phyloP scores from a whole-genome alignment of 1,140 invertebrate genomes.

The Zaprionus camerounensis region DNA sequence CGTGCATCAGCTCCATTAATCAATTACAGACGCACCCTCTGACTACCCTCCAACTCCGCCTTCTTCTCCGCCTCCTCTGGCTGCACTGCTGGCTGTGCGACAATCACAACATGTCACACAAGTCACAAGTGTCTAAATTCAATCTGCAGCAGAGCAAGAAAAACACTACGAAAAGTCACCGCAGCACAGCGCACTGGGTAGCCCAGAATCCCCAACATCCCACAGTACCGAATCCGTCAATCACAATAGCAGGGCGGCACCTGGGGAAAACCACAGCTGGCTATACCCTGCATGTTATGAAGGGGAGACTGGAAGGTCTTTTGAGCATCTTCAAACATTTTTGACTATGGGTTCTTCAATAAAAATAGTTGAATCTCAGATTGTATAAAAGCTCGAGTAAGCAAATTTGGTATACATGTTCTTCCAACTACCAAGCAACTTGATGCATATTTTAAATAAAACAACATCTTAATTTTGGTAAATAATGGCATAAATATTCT shows the following conservation, averaged over 20 bases:
- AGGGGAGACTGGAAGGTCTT: neutral
- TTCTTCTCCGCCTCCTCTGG: constrained; percentile 14
- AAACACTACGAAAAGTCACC: constrained; percentile 8
- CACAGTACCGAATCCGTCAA: neutral
- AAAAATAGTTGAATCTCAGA: neutral
- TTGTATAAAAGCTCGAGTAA: neutral
- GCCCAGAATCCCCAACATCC: neutral
- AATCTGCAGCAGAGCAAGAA: constrained; percentile 30
- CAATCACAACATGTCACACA: constrained; percentile 54
- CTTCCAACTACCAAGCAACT: too few relatives aligned
- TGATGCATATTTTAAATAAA: too few relatives aligned
- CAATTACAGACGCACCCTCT: constrained; percentile 65
- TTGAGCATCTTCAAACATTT: too few relatives aligned
- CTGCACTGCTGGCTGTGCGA: constrained; percentile 35
- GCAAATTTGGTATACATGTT: too few relatives aligned
- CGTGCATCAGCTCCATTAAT: constrained; percentile 70
- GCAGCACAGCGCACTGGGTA: neutral
- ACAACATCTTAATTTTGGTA: accelerated
- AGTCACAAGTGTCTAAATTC: constrained; percentile 50
- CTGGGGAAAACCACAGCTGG: constrained; percentile 1
- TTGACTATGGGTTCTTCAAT: too few relatives aligned
- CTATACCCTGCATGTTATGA: neutral
- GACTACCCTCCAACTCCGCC: constrained; percentile 8
- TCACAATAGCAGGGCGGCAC: neutral
- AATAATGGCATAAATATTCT: too few relatives aligned